Percentiles rank a stretch among this genome's conserved stretches.
These are phyloP conservation scores for Petrocephalus zakoni DNA, from an alignment of 2,113 vertebrate genomes.

Conservation along the genomic window DNA sequence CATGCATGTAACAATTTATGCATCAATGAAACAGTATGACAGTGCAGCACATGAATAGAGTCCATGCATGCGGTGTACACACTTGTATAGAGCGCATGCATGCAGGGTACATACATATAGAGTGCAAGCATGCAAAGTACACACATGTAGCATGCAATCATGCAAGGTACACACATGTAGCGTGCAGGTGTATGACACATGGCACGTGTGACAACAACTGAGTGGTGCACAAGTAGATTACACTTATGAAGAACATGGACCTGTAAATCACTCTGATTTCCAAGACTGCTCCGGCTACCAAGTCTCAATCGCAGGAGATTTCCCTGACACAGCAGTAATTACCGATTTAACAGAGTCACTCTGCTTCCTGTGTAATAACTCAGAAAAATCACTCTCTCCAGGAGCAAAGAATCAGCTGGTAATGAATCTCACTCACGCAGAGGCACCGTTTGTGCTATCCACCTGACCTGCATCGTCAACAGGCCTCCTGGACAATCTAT, in stretches of 20 bases:
- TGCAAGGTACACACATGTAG: no score
- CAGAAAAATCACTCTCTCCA: neutral
- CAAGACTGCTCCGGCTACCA: neutral
- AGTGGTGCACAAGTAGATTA: neutral
- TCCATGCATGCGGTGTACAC: no score
- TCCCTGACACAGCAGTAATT: neutral
- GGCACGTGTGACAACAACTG: no score
- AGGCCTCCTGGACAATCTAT: neutral
- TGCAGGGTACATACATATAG: no score
- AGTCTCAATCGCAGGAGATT: no score
- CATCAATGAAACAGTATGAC: neutral
- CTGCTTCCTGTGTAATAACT: neutral
- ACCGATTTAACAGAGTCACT: neutral
- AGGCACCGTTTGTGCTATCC: neutral
- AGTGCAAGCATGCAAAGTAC: no score
- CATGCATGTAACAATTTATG: neutral
- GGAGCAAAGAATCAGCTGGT: neutral
- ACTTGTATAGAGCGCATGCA: no score
- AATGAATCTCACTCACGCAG: neutral
- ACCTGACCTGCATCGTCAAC: neutral
- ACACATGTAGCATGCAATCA: no score
- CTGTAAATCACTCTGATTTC: neutral
- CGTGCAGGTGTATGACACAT: no score
- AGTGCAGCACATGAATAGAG: neutral
- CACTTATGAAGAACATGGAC: neutral